Percentiles rank a stretch among this genome's conserved stretches.
phyloP scores from a whole-genome alignment of 2,888 invertebrate genomes.

The Tanytarsus gracilentus region DNA sequence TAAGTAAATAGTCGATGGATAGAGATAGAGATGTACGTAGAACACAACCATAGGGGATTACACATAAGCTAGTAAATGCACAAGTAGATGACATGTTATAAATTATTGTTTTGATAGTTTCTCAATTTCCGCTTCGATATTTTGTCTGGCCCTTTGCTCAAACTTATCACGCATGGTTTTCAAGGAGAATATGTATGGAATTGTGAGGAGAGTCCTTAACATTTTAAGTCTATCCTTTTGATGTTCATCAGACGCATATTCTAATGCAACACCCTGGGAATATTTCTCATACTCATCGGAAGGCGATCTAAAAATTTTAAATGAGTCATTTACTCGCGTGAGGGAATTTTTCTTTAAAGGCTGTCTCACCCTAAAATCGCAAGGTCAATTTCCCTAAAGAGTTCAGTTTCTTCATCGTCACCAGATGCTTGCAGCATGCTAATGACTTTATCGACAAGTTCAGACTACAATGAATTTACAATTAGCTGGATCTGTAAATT shows the following conservation, averaged over 20 bases:
- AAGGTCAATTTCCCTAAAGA: neutral
- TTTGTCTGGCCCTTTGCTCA: neutral
- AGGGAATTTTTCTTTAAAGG: neutral
- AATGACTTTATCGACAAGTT: too few species aligned
- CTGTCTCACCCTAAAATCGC: neutral
- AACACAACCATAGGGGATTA: too few species aligned
- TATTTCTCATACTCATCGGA: constrained; percentile 9
- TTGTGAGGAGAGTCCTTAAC: constrained; percentile 23
- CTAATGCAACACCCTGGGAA: neutral
- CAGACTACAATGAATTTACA: too few species aligned
- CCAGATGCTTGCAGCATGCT: too few species aligned
- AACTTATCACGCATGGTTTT: constrained; percentile 2
- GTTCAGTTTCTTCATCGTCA: too few species aligned
- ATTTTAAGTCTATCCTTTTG: constrained; percentile 22
- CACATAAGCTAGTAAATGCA: neutral
- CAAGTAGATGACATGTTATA: neutral
- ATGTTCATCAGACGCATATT: constrained; percentile 7
- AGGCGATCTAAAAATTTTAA: constrained; percentile 18
- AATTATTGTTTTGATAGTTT: constrained; percentile 1
- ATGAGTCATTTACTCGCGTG: neutral
- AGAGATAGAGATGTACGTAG: too few species aligned
- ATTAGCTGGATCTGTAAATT: too few species aligned
- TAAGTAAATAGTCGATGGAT: too few species aligned
- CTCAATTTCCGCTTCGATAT: constrained; percentile 23
- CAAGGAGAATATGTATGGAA: constrained; percentile 19